Percentiles rank a stretch among this genome's conserved stretches.
Evolutionary conservation across 2,888 invertebrate genomes (phyloP).

Genomic region (Rapana venosa): DNA sequence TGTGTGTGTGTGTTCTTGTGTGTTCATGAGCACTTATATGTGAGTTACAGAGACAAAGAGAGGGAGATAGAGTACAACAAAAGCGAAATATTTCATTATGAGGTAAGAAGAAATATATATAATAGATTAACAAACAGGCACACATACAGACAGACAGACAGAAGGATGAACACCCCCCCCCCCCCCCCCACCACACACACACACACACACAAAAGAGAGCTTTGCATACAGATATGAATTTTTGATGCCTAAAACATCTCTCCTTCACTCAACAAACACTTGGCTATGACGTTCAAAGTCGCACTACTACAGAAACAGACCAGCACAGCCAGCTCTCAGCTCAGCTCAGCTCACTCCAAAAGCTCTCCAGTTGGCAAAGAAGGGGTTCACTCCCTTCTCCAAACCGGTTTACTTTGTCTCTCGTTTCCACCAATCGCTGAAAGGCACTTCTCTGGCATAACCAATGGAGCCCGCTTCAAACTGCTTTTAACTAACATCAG

Average conservation of each 20-base stretch:
- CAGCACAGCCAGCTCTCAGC: background rate
- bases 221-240: no score
- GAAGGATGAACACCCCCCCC: no score
- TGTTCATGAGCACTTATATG: no score
- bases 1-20: no score
- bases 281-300: background rate
- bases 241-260: no score
- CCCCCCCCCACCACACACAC: no score
- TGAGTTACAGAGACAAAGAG: background rate
- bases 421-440: constrained; percentile 12
- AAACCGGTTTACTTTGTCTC: constrained; percentile 18
- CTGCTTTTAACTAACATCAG: background rate
- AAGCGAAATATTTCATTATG: no score
- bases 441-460: background rate
- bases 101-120: no score
- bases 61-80: background rate
- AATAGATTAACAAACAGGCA: no score
- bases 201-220: no score
- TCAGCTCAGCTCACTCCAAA: background rate
- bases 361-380: background rate
- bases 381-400: background rate
- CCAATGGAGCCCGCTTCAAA: background rate
- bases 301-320: no score
- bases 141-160: no score
- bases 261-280: background rate